Evolutionary conservation across 1,140 invertebrate species (phyloP), one percentile per base, ranked within the genome.

Genomic region (Bombus sibiricus): DNA sequence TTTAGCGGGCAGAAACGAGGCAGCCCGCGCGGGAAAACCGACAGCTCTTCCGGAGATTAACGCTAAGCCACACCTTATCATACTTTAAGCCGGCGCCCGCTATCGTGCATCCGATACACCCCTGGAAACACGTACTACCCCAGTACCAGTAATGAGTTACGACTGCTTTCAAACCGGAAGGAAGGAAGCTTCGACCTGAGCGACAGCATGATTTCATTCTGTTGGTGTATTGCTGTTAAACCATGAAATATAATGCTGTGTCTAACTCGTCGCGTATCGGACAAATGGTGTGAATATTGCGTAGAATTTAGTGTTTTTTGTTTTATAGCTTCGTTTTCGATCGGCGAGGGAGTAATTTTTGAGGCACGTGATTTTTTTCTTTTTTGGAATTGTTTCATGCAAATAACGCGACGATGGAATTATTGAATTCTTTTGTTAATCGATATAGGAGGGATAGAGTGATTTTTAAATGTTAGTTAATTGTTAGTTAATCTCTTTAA

Each of bases 41-140:
- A 75, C 78, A 88, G 79, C 75, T 72, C 73, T 93, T 86, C 81
- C 83, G 80, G 78, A 92, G 92, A 92, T 93, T 93, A 93, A 62
- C 88, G 80, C 57, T 92, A 93, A 93, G 92, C 90, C 86, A 85
- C 87, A 90, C 90, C 92, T 93, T 93, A 93, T 92, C 92, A 92
- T 92, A 89, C 88, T 89, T 92, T 90, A 92, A 92, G 91, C 92
- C 66, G 3, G 75, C 88, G 81, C 85, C 88, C 92, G 92, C 90
- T 77, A 85, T 76, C 85, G 86, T 47, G 83, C 83, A 73, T 90
- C 85, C 88, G 88, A 91, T 90, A 92, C 85, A 90, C 81, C 82
- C 83, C 83, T 81, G 85, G 53, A 37, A 87, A 87, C 85, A 72
- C 57, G 79, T 82, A 64, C 32, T 47, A 66, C 34, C 22, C 10